Evolutionary conservation across 2,797 vertebrate species (phyloP), one percentile per base, ranked within the genome.

Genomic region (Lates japonicus): DNA sequence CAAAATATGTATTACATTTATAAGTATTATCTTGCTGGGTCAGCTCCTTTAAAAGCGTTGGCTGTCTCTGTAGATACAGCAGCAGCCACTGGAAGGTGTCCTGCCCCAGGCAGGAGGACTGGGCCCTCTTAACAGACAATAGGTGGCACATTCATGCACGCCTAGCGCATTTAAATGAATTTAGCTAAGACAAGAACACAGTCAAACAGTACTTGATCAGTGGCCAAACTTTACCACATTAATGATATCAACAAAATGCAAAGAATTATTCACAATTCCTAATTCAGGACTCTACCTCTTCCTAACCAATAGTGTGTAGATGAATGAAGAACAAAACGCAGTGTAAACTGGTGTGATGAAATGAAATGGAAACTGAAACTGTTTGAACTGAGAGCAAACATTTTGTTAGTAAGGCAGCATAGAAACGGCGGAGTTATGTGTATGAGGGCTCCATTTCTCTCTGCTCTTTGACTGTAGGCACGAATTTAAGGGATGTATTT

Each of bases 31-130:
- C 98, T 98, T 99, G 96, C 91, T 98, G 97, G 96, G 92, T 99
- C 98, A 0, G 98, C 97, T 90, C 97, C 98, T 95, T 99, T 99
- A 93, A 99, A 98, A 19, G 97, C 96, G 13, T 99, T 99, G 93
- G 99, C 97, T 0, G 98, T 99, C 86, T 99, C 98, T 4, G 98
- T 99, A 94, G 99, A 99, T 13, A n/a, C n/a, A n/a, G 98, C 98
- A 5, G 98, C 98, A 0, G 98, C 98, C 25, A 99, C 98, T 1
- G 98, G 98, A 54, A 99, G 96, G 98, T 99, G 93, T 99, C 98
- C 94, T 99, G 98, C 16, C 98, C 98, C 98, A 99, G 65, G 98
- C 99, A 51, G 99, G 95, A 64, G 98, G 98, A 89, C 98, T 99
- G 81, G 98, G 98, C 17, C 98, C 98, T 90, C 98, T 92, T 7